A percentile compares a stretch with the other conserved stretches of the same genome.
Conservation (phyloP, 2,797 vertebrate genomes). For the Nyctalus aviator region DNA sequence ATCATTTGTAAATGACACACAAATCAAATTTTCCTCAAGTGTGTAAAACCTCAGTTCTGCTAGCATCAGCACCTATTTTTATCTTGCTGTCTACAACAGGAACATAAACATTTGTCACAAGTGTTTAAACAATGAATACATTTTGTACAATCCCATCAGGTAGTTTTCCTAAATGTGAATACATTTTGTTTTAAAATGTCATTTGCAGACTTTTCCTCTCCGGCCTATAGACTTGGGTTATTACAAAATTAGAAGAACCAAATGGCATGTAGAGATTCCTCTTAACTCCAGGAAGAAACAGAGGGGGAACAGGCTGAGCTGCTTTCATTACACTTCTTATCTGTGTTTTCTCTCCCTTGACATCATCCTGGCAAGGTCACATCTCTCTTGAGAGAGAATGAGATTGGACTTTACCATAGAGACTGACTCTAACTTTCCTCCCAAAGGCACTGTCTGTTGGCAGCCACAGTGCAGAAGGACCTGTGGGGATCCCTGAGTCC, state of each 20-base stretch:
- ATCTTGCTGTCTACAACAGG: not conserved
- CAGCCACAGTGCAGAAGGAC: not conserved
- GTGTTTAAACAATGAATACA: not conserved
- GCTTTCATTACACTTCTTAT: not conserved
- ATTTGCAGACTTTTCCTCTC: not conserved
- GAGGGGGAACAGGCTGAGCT: not conserved
- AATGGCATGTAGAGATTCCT: not conserved
- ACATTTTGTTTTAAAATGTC: slow-evolving; percentile 6
- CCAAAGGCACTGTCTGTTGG: slow-evolving; percentile 26
- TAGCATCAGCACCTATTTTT: not conserved
- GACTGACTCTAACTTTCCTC: slow-evolving; percentile 64
- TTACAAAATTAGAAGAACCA: not conserved
- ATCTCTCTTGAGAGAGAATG: not conserved
- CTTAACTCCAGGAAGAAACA: not conserved
- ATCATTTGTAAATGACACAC: slow-evolving; percentile 21
- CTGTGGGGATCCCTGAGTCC: slow-evolving; percentile 13
- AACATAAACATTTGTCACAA: not conserved
- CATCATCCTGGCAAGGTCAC: not conserved
- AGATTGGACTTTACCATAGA: not conserved
- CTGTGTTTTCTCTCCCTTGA: not conserved
- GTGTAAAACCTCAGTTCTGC: slow-evolving; percentile 22
- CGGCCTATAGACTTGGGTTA: not conserved
- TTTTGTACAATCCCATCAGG: not conserved
- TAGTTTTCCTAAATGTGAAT: not conserved
- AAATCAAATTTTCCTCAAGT: not conserved